Percentiles rank a stretch among this genome's conserved stretches.
phyloP scores from a whole-genome alignment of 2,888 invertebrate genomes.

The Melieria crassipennis region DNA sequence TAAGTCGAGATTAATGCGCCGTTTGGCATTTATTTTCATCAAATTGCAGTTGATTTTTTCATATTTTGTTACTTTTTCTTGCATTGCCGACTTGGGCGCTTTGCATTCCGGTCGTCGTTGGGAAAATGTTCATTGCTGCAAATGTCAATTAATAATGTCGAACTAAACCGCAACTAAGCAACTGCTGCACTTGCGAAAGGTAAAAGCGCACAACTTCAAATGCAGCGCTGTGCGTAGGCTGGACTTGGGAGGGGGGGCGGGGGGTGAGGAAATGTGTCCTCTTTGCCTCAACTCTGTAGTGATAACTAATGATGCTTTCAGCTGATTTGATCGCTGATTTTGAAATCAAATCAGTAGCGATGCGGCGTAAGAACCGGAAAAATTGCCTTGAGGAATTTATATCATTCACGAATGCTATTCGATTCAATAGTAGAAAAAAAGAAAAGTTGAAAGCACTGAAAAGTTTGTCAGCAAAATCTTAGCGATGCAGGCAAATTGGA shows the following conservation, averaged over 20 bases:
- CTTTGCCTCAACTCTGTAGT: no score
- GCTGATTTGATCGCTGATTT: no score
- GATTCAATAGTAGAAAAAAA: no score
- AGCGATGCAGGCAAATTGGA: no score
- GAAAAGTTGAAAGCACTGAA: no score
- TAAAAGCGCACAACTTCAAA: not conserved
- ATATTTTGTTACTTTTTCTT: no score
- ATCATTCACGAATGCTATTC: no score
- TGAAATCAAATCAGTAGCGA: no score
- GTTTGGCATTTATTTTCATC: conserved; percentile 18
- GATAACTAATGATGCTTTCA: no score
- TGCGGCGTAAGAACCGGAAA: no score
- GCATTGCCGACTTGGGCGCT: not conserved
- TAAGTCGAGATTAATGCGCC: conserved; percentile 10
- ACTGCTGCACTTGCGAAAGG: not conserved
- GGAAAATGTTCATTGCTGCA: conserved; percentile 6
- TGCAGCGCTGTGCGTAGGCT: not conserved
- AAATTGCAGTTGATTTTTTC: not conserved
- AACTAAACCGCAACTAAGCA: conserved; percentile 1
- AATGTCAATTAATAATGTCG: conserved; percentile 14
- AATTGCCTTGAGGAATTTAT: no score
- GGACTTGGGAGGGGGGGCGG: not conserved
- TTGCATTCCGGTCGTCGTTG: conserved; percentile 4
- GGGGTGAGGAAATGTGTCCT: not conserved
- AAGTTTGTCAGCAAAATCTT: no score